Evolutionary conservation across 2,113 vertebrate species (phyloP), one percentile per base, ranked within the genome.

Genomic region (Sisor rabdophorus): DNA sequence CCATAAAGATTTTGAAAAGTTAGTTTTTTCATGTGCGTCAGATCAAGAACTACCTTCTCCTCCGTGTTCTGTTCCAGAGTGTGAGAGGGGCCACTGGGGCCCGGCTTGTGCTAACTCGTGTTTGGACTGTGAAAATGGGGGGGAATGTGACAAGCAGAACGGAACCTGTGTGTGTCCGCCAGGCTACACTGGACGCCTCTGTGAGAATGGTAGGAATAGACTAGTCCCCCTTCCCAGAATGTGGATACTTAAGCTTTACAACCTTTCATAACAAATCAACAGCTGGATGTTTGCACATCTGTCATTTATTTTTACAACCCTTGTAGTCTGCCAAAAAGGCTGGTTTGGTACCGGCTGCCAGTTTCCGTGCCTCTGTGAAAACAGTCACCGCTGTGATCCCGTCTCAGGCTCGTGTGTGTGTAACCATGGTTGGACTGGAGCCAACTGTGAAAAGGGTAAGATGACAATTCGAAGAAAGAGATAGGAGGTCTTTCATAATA

Each of bases 61-160:
- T 53, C 56, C 71, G 55, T 50, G n/a, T 64, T 60, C 15, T 28
- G 16, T 63, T 69, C 32, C 81, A 95, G 94, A 89, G 63, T 95
- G 94, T 73, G 92, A 90, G 0, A 88, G 86, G 1, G 93, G 92
- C 2, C 91, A 0, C 78, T 95, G 94, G 94, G 94, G 94, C 0
- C 79, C 67, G 0, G 92, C 91, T 76, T 95, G 94, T 84, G 91
- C 91, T 81, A 86, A 91, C 82, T 83, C 89, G 15, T 95, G 94
- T 76, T 90, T 87, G 0, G 52, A 58, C 0, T 95, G 94, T 2
- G 84, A 89, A 2, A 91, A 94, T 0, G 85, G 83, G 0, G 92
- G 81, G 11, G 61, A 73, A 81, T 95, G 93, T 24, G 81, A 90
- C 22, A 90, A 84, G 0, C 17, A 69, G 79, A 88, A 89, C 0